A percentile compares a stretch with the other conserved stretches of the same genome.
phyloP scores from a whole-genome alignment of 2,888 invertebrate genomes.

The Alcis repandata region DNA sequence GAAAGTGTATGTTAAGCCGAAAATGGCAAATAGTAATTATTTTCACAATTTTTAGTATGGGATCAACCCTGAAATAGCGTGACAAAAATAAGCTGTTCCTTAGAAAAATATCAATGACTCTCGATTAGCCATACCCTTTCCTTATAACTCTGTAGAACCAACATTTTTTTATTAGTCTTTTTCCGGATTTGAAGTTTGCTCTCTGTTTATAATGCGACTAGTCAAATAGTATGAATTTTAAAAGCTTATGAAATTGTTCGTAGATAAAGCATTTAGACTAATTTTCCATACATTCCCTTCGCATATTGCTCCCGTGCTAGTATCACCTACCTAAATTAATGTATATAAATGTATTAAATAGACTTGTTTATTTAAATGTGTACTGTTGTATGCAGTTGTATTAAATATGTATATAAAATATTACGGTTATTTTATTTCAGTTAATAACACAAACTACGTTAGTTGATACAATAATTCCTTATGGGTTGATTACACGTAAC shows the following conservation, averaged over 20 bases:
- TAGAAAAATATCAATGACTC: too few species aligned
- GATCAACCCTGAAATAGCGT: too few species aligned
- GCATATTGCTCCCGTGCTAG: constrained; percentile 64
- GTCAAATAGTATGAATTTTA: constrained; percentile 31
- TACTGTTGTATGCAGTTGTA: constrained; percentile 80
- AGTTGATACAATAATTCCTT: too few species aligned
- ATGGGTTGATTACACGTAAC: too few species aligned
- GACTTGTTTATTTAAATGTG: constrained; percentile 76
- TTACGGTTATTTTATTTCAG: constrained; percentile 41
- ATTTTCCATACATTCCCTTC: constrained; percentile 76
- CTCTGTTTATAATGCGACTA: constrained; percentile 35
- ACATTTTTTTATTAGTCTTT: not conserved
- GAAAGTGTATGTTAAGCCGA: too few species aligned
- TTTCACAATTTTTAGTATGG: too few species aligned
- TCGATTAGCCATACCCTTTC: too few species aligned
- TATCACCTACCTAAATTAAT: constrained; percentile 64
- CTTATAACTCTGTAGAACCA: too few species aligned
- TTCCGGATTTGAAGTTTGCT: constrained; percentile 16
- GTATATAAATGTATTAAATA: constrained; percentile 69
- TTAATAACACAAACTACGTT: too few species aligned
- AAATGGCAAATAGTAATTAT: too few species aligned
- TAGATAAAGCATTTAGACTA: constrained; percentile 23
- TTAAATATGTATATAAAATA: constrained; percentile 82
- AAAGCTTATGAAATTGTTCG: constrained; percentile 14
- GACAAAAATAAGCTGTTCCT: too few species aligned